Evolutionary conservation across 2,113 vertebrate species (phyloP), one percentile per base, ranked within the genome.

Genomic region (Sturnus vulgaris): DNA sequence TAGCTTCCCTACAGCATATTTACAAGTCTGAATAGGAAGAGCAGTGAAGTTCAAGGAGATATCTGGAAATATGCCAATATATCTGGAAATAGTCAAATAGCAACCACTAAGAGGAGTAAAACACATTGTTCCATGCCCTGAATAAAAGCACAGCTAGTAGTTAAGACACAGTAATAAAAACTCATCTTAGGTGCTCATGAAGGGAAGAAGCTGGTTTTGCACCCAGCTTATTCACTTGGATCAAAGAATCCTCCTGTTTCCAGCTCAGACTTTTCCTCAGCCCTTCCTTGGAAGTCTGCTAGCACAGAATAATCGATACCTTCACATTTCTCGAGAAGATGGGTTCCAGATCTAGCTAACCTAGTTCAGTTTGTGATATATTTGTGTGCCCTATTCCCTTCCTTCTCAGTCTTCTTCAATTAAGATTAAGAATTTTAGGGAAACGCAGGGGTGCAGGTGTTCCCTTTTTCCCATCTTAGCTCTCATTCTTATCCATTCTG

Each of bases 361-460:
- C 33, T 46, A 10, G 7, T 24, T 61, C 18, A 39, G 20, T 13
- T 37, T 42, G 7, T 3, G 7, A 11, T 22, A 11, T 13, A 8
- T 18, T 12, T 37, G 9, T 15, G 3, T 6, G 12, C 9, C 14
- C 4, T 3, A 11, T 35, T 60, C 52, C 13, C 24, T 71, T 91
- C 42, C 52, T 81, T 89, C 46, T 7, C 11, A 31, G 24, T 37
- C 15, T 25, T 56, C 53, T 20, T 73, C 37, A 55, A 1, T n/a
- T 16, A 39, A 56, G 18, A 35, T 28, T 35, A 57, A 59, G 52
- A 78, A 55, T 8, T 39, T 33, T 7, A 92, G 28, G 16, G 31
- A 61, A 75, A 20, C 1, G 2, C 15, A 18, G 0, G 0, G 30
- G 16, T 33, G 33, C 27, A 63, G 14, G 28, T 59, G 39, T 40